phyloP scores from a whole-genome alignment of 2,797 vertebrate genomes.

The Scolopax rusticola region DNA sequence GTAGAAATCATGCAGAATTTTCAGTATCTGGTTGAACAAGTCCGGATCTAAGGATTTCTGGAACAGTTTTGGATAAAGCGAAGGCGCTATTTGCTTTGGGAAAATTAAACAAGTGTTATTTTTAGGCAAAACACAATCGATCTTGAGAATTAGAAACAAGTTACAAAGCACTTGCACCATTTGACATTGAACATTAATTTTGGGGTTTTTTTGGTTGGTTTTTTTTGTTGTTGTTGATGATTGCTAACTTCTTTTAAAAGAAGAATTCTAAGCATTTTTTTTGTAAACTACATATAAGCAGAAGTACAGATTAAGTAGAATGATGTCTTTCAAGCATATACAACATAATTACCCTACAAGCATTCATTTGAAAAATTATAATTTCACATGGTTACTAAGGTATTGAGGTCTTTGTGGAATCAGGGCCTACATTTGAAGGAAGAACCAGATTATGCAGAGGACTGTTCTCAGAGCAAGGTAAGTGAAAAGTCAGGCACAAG shows the following conservation, averaged over 20 bases:
- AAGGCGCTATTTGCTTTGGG: constrained; percentile 91
- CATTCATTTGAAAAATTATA: not conserved
- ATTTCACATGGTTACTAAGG: not conserved
- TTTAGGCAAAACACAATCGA: not conserved
- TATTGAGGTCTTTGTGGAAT: not conserved
- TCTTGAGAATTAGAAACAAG: not conserved
- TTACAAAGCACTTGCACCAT: not conserved
- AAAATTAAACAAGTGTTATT: not conserved
- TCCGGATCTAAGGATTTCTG: constrained; percentile 94
- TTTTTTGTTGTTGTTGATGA: not conserved
- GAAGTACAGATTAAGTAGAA: not conserved
- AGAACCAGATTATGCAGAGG: not conserved
- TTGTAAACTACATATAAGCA: not conserved
- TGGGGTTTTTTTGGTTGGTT: not conserved
- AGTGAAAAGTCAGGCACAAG: not conserved
- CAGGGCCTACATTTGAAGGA: not conserved
- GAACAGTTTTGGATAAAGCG: constrained; percentile 86
- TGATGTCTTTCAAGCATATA: not conserved
- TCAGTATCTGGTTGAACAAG: constrained; percentile 90
- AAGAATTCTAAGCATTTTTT: not conserved
- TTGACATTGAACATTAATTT: not conserved
- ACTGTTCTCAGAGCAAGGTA: not conserved
- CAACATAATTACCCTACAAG: not conserved
- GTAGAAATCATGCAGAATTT: constrained; percentile 87
- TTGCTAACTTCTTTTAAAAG: not conserved